phyloP scores from a whole-genome alignment of 2,797 vertebrate genomes.

The Glossophaga mutica region DNA sequence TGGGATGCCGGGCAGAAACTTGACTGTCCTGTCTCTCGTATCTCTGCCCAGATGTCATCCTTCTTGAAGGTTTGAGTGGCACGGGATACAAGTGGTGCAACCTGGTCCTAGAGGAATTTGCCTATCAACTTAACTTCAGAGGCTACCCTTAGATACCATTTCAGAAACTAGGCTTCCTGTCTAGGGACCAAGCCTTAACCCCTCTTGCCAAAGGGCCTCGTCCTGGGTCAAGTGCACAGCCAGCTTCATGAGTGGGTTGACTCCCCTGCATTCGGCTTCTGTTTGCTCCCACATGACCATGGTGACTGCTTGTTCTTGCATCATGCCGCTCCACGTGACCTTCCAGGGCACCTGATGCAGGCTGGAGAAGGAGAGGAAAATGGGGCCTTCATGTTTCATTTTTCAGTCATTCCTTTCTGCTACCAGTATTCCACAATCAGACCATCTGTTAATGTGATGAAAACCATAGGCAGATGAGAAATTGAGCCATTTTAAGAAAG shows the following conservation, averaged over 20 bases:
- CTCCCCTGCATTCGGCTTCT: conserved; percentile 93
- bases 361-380: not conserved
- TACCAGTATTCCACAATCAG: not conserved
- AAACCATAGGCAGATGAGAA: not conserved
- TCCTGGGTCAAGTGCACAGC: conserved; percentile 95
- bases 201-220: conserved; percentile 90
- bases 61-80: conserved; percentile 97
- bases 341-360: not conserved
- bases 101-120: conserved; percentile 92
- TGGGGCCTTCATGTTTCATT: not conserved
- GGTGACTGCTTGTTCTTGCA: conserved; percentile 76
- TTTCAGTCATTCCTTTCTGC: not conserved
- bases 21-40: conserved; percentile 98
- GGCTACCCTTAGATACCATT: conserved; percentile 90
- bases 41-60: conserved; percentile 97
- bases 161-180: conserved; percentile 82
- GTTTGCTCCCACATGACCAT: conserved; percentile 98
- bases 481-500: not conserved
- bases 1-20: conserved; percentile 95
- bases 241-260: conserved; percentile 98
- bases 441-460: not conserved
- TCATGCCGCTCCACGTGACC: not conserved
- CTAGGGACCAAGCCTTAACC: conserved; percentile 79
- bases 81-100: conserved; percentile 87
- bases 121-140: conserved; percentile 96